Conservation (phyloP, 1,140 invertebrate genomes). For the Lamellibrachia luymesi region DNA sequence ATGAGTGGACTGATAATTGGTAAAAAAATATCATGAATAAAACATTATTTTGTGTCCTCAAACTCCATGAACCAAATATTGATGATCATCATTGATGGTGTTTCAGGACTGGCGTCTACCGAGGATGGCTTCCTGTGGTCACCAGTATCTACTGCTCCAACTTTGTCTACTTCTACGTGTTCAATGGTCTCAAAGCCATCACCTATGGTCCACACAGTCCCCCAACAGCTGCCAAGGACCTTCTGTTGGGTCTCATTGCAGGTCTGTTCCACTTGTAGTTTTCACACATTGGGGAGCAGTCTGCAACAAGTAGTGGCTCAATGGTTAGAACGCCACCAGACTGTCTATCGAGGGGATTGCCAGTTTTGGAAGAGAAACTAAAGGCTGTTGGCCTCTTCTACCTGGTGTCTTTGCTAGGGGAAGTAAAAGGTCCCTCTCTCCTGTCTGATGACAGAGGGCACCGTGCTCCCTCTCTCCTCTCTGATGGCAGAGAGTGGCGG, state of each 20-base stretch:
- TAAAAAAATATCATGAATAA: not conserved
- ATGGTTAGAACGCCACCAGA: too few relatives aligned
- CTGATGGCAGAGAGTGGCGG: not conserved
- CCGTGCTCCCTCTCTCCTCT: too few relatives aligned
- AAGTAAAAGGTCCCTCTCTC: too few relatives aligned
- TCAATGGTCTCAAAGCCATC: constrained; percentile 76
- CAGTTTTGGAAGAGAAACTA: too few relatives aligned
- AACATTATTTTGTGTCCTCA: too few relatives aligned
- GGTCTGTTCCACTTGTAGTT: constrained; percentile 54
- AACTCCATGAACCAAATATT: not conserved
- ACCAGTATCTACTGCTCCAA: constrained; percentile 82
- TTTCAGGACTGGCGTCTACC: constrained; percentile 67
- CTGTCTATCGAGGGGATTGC: too few relatives aligned
- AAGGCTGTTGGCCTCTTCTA: too few relatives aligned
- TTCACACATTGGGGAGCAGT: not conserved
- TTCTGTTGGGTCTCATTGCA: constrained; percentile 76
- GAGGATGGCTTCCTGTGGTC: constrained; percentile 78
- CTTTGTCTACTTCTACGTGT: constrained; percentile 91
- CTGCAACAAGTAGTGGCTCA: not conserved
- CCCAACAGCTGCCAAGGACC: constrained; percentile 69
- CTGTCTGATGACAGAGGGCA: too few relatives aligned
- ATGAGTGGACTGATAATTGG: not conserved
- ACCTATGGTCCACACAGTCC: constrained; percentile 47
- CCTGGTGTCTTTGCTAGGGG: too few relatives aligned
- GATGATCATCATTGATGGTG: not conserved